phyloP scores from a whole-genome alignment of 2,113 vertebrate species.

The Hemicordylus capensis region DNA sequence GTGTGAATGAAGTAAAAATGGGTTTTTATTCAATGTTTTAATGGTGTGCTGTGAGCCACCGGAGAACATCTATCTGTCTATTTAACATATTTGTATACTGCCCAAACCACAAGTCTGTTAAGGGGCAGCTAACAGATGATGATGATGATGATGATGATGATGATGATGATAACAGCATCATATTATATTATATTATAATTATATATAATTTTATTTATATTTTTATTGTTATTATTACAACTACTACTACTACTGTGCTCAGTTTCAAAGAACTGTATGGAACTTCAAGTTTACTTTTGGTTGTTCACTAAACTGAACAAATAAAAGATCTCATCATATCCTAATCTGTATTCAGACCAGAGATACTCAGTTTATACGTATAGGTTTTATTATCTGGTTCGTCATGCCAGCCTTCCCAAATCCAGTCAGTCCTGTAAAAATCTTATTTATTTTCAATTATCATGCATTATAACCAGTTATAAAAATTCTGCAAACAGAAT shows the following conservation, averaged over 20 bases:
- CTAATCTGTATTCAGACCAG: constrained; percentile 12
- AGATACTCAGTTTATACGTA: neutral
- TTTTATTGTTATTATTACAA: too few species aligned
- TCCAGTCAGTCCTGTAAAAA: constrained; percentile 4
- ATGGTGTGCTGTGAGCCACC: too few species aligned
- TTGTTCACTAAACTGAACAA: neutral
- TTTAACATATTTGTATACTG: too few species aligned
- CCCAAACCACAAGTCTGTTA: too few species aligned
- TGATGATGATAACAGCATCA: too few species aligned
- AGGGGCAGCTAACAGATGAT: too few species aligned
- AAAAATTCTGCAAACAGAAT: neutral
- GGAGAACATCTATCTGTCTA: too few species aligned
- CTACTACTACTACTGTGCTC: neutral
- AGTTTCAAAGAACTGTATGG: neutral
- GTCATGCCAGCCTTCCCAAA: neutral
- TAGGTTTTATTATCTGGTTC: constrained; percentile 3
- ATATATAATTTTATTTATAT: too few species aligned
- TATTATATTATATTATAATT: too few species aligned
- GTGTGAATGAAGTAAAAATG: too few species aligned
- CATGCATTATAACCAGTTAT: neutral
- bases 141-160: too few species aligned
- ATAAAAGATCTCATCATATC: neutral
- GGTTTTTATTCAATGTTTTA: too few species aligned
- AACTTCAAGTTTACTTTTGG: neutral
- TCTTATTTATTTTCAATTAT: constrained; percentile 6